A percentile compares a stretch with the other conserved stretches of the same genome.
Evolutionary conservation across 2,113 vertebrate genomes (phyloP).

Genomic region (Vulpes lagopus): DNA sequence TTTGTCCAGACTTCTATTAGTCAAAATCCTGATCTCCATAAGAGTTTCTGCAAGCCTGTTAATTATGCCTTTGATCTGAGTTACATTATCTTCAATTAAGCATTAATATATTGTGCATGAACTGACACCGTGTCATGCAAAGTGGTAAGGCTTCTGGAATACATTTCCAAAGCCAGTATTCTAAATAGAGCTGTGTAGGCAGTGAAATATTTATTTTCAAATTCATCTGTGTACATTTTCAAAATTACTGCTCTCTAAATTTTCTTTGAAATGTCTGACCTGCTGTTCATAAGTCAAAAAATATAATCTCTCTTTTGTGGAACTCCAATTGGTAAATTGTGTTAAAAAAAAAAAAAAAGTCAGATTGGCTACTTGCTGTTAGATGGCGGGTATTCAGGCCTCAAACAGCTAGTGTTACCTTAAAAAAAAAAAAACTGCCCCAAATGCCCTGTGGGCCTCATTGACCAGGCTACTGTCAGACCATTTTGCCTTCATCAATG

Average conservation of each 20-base stretch:
- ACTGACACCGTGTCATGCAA: conserved; percentile 79
- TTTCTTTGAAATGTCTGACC: conserved; percentile 87
- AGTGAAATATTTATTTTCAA: conserved; percentile 87
- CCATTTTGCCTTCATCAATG: conserved; percentile 33
- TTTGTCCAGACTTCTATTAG: conserved; percentile 65
- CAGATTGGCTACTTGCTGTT: conserved; percentile 69
- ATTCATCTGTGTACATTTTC: conserved; percentile 87
- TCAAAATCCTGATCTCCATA: conserved; percentile 79
- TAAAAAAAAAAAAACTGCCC: neutral
- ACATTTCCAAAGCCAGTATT: conserved; percentile 73
- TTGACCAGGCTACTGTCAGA: neutral
- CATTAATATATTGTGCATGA: conserved; percentile 80
- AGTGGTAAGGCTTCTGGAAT: conserved; percentile 71
- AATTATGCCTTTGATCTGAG: conserved; percentile 84
- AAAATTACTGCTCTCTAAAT: conserved; percentile 87
- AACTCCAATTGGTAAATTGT: conserved; percentile 82
- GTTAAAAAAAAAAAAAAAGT: conserved; percentile 44
- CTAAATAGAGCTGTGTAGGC: conserved; percentile 85
- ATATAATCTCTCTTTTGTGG: conserved; percentile 84
- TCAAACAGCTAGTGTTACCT: neutral
- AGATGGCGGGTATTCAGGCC: conserved; percentile 35
- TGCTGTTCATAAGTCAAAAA: conserved; percentile 87
- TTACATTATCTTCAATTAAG: conserved; percentile 84
- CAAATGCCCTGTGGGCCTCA: neutral
- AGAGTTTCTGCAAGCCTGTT: conserved; percentile 79